These are phyloP conservation scores for Trilocha varians DNA, from an alignment of 2,888 invertebrate genomes.

Conservation along the genomic window DNA sequence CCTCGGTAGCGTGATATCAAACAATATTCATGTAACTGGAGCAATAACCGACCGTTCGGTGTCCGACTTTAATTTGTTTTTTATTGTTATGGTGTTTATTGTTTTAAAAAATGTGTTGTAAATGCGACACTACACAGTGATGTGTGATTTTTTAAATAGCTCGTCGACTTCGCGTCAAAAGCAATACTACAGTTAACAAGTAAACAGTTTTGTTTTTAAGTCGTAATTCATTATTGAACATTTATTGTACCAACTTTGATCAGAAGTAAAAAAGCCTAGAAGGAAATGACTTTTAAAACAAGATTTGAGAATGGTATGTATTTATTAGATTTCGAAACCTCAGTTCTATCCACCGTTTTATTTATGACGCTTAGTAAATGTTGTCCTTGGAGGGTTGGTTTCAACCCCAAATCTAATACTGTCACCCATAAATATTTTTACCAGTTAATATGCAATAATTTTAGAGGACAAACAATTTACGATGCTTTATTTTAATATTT, in stretches of 20 bases:
- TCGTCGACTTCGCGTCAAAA: neutral
- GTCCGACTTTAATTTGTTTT: conserved; percentile 60
- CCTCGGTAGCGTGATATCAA: conserved; percentile 55
- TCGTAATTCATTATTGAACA: no score
- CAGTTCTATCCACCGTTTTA: neutral
- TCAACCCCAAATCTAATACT: neutral
- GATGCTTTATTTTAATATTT: no score
- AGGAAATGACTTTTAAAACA: no score
- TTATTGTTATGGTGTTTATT: conserved; percentile 66
- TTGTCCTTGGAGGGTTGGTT: neutral
- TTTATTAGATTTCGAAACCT: neutral
- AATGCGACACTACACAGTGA: conserved; percentile 2
- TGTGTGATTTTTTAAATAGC: neutral
- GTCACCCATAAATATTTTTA: neutral
- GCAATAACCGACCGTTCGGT: conserved; percentile 45
- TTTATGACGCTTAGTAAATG: neutral
- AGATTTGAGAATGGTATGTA: no score
- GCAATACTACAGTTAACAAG: no score
- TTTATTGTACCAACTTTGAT: no score
- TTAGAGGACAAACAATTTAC: no score
- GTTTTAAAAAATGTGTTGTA: conserved; percentile 57
- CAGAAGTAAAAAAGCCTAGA: no score
- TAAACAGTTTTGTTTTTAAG: no score
- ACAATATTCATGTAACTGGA: conserved; percentile 49
- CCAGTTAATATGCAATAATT: neutral